Conservation (phyloP, 2,888 invertebrate genomes). For the Artemia sinica region DNA sequence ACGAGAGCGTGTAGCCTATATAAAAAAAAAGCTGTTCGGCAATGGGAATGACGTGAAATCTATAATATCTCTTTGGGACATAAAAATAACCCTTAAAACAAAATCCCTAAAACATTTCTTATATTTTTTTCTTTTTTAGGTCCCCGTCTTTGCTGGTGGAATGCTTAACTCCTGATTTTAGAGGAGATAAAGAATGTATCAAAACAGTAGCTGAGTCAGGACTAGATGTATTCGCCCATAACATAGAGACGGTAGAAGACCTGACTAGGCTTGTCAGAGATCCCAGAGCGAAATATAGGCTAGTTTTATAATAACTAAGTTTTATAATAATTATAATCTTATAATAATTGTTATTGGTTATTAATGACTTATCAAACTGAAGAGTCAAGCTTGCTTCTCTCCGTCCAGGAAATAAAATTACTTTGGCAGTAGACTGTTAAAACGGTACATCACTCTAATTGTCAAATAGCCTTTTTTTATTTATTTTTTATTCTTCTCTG, state of each 20-base stretch:
- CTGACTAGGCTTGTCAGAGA: constrained; percentile 84
- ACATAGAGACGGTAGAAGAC: constrained; percentile 87
- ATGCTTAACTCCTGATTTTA: constrained; percentile 90
- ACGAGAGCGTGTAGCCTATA: no score
- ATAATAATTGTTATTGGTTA: no score
- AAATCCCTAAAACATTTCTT: no score
- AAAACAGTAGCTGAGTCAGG: constrained; percentile 57
- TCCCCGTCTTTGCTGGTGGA: constrained; percentile 78
- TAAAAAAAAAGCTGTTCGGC: no score
- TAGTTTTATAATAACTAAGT: constrained; percentile 24
- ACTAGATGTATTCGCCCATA: constrained; percentile 93
- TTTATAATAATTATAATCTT: no score
- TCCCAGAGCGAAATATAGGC: constrained; percentile 68
- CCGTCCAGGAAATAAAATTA: background rate
- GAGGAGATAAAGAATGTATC: constrained; percentile 57
- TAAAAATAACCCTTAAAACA: no score
- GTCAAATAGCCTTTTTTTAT: background rate
- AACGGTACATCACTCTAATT: no score
- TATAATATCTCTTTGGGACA: no score
- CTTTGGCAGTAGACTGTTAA: background rate
- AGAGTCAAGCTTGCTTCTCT: no score
- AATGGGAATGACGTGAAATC: no score
- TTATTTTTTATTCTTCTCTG: background rate
- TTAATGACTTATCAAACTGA: no score
- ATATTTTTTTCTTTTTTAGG: constrained; percentile 29